Base-by-base conservation (phyloP, 2,888 invertebrate genomes). In the Druceiella hillmani region DNA sequence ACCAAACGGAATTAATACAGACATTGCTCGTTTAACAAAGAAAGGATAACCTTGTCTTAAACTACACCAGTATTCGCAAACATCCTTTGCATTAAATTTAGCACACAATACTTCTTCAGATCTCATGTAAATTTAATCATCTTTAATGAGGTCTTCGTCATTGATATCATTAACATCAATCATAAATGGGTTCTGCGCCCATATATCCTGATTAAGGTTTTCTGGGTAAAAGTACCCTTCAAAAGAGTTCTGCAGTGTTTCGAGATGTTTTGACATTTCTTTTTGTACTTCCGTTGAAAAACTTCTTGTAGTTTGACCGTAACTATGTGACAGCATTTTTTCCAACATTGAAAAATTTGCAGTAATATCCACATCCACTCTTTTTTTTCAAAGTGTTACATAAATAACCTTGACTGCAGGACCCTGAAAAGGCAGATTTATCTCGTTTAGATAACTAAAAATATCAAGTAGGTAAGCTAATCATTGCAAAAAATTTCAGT, bases 401-500 rank as follows among this genome's bases (percentile, higher is more conserved):
- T n/a, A n/a, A n/a, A n/a, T n/a, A n/a, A n/a, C n/a, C n/a, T n/a
- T n/a, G n/a, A n/a, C n/a, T n/a, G n/a, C n/a, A n/a, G n/a, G n/a
- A n/a, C n/a, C n/a, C n/a, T n/a, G n/a, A n/a, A n/a, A n/a, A n/a
- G n/a, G n/a, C n/a, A n/a, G n/a, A n/a, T n/a, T n/a, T n/a, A n/a
- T n/a, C n/a, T n/a, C n/a, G n/a, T n/a, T n/a, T n/a, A n/a, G n/a
- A n/a, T n/a, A n/a, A n/a, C n/a, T n/a, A n/a, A n/a, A n/a, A n/a
- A n/a, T n/a, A n/a, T n/a, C n/a, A n/a, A n/a, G n/a, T n/a, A n/a
- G n/a, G n/a, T n/a, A n/a, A n/a, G n/a, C n/a, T n/a, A n/a, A n/a
- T n/a, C n/a, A n/a, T n/a, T n/a, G n/a, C n/a, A n/a, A 33, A 33
- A 33, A 33, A 24, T 25, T 33, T 33, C 33, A 4, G 11, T 33